Evolutionary conservation across 92 coral and sea anemone species (phyloP).

Genomic region (Porites evermanni): DNA sequence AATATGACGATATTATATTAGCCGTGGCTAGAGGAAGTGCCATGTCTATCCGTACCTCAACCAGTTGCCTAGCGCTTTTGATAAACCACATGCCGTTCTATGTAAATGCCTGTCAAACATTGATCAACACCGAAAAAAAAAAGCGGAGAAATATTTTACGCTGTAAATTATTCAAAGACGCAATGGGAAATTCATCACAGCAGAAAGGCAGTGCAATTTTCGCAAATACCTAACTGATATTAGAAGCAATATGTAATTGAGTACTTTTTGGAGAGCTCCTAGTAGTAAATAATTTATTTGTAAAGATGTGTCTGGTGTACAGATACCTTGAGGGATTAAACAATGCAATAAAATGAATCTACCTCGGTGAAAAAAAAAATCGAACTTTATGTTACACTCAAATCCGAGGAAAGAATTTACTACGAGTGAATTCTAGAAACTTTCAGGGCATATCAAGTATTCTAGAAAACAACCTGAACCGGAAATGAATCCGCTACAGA

Average conservation of each 20-base stretch:
- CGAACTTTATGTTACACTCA: background rate
- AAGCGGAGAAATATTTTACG: no score
- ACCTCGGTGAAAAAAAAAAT: background rate
- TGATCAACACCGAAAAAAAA: background rate
- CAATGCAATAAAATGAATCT: background rate
- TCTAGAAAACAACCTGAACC: background rate
- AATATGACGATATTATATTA: no score
- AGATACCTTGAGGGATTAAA: background rate
- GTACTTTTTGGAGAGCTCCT: background rate
- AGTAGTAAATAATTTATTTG: conserved; percentile 28
- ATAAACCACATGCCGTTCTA: conserved; percentile 29
- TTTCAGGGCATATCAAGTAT: background rate
- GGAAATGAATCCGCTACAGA: conserved; percentile 24
- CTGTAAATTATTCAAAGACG: background rate
- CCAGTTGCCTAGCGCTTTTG: background rate
- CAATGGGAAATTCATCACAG: background rate
- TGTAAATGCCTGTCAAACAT: background rate
- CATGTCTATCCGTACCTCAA: background rate
- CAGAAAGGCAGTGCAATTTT: background rate
- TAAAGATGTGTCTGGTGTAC: background rate
- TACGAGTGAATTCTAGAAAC: background rate
- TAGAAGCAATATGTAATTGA: background rate
- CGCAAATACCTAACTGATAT: background rate
- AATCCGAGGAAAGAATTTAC: background rate
- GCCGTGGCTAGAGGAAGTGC: background rate